phyloP scores from a whole-genome alignment of 2,797 vertebrate species.

The Sebastes paucispinis region DNA sequence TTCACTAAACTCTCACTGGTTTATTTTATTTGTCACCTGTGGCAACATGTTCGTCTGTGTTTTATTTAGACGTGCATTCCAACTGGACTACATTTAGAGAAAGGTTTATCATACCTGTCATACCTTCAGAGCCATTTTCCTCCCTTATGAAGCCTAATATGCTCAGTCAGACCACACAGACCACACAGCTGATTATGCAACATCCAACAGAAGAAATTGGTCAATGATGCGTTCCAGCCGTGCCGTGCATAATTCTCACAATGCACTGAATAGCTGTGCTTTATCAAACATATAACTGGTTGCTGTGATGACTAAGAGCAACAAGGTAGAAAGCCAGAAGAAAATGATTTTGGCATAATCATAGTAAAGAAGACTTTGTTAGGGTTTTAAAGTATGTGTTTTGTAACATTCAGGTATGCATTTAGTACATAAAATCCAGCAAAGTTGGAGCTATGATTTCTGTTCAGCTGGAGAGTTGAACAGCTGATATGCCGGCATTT shows the following conservation, averaged over 20 bases:
- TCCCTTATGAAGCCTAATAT: constrained; percentile 51
- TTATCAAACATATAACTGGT: constrained; percentile 18
- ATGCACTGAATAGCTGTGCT: constrained; percentile 1
- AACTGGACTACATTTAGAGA: constrained; percentile 63
- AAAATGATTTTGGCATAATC: not conserved
- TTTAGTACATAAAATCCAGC: not conserved
- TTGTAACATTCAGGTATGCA: not conserved
- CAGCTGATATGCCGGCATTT: not conserved
- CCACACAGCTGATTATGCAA: constrained; percentile 49
- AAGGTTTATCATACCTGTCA: constrained; percentile 74
- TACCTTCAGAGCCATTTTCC: constrained; percentile 55
- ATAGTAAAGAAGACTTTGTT: not conserved
- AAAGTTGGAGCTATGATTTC: not conserved
- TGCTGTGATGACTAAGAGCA: constrained; percentile 8
- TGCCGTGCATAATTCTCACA: constrained; percentile 29
- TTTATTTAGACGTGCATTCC: constrained; percentile 73
- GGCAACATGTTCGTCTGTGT: constrained; percentile 64
- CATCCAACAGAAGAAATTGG: constrained; percentile 34
- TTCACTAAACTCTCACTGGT: constrained; percentile 48
- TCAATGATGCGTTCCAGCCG: constrained; percentile 43
- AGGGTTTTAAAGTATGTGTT: not conserved
- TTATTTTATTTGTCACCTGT: constrained; percentile 64
- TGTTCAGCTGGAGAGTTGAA: not conserved
- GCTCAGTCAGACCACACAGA: constrained; percentile 64
- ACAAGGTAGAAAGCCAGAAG: not conserved